These are phyloP conservation scores for Himantopus leucocephalus DNA, from an alignment of 2,113 vertebrate genomes.

Conservation along the genomic window DNA sequence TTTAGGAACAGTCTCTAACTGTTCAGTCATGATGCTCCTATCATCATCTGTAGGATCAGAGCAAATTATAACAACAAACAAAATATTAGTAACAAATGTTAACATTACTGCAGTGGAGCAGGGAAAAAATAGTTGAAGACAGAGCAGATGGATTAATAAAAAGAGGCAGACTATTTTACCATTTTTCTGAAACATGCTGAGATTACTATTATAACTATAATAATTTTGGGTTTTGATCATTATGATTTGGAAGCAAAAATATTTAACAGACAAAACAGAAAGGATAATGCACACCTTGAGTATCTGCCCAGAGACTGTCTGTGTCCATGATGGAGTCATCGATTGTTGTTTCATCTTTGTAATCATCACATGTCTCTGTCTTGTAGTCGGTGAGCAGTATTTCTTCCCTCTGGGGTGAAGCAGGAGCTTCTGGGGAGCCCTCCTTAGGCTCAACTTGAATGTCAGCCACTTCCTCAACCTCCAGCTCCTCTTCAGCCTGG, in stretches of 20 bases:
- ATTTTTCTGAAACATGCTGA: slow-evolving; percentile 39
- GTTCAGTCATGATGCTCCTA: slow-evolving; percentile 92
- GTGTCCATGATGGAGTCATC: slow-evolving; percentile 96
- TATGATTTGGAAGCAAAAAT: slow-evolving; percentile 56
- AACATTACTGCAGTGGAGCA: slow-evolving; percentile 6
- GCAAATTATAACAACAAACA: slow-evolving; percentile 77
- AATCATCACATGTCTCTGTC: slow-evolving; percentile 91
- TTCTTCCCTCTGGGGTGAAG: slow-evolving; percentile 77
- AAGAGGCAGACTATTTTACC: slow-evolving; percentile 30
- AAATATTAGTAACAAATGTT: slow-evolving; percentile 71
- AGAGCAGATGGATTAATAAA: background rate
- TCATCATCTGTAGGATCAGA: slow-evolving; percentile 91
- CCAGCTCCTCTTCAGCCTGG: slow-evolving; percentile 70
- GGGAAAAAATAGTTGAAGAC: slow-evolving; percentile 44
- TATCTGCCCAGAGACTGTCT: slow-evolving; percentile 97
- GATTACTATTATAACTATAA: slow-evolving; percentile 12
- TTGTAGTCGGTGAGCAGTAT: slow-evolving; percentile 81
- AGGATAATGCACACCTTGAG: slow-evolving; percentile 89
- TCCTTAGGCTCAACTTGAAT: slow-evolving; percentile 81
- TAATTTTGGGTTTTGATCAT: slow-evolving; percentile 34
- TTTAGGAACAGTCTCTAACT: slow-evolving; percentile 90
- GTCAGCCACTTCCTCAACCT: slow-evolving; percentile 70
- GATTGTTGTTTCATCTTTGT: slow-evolving; percentile 95
- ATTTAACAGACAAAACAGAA: slow-evolving; percentile 59
- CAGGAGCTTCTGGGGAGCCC: slow-evolving; percentile 78